phyloP scores from a whole-genome alignment of 2,888 invertebrate species.

The Hypomecis punctinalis region DNA sequence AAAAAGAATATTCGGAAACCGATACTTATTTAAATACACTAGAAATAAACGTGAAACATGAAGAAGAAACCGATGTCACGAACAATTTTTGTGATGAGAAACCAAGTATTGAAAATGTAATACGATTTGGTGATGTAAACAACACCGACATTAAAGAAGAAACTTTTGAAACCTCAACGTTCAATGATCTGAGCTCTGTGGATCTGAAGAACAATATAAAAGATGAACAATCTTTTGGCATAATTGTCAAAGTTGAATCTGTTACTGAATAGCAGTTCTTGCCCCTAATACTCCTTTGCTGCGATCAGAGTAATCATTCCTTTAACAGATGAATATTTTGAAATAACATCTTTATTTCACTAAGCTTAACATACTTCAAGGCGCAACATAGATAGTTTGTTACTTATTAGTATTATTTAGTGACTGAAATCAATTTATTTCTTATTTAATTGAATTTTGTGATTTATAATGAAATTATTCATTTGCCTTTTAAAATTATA shows the following conservation, averaged over 20 bases:
- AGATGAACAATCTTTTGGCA: conserved; percentile 3
- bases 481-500: no score
- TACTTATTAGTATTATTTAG: no score
- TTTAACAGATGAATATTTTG: no score
- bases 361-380: no score
- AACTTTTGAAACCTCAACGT: neutral
- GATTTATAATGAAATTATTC: no score
- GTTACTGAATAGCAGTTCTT: neutral
- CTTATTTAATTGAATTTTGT: no score
- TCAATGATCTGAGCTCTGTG: no score
- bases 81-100: neutral
- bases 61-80: neutral
- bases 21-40: neutral
- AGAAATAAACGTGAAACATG: neutral
- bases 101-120: neutral
- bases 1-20: neutral
- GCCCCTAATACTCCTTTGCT: no score
- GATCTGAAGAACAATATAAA: neutral
- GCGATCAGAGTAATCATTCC: no score
- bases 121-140: neutral
- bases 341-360: no score
- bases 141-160: neutral
- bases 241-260: conserved; percentile 2
- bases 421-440: no score
- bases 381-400: no score